Evolutionary conservation across 2,113 vertebrate species (phyloP), one percentile per base, ranked within the genome.

Genomic region (Toxotes chatareus): DNA sequence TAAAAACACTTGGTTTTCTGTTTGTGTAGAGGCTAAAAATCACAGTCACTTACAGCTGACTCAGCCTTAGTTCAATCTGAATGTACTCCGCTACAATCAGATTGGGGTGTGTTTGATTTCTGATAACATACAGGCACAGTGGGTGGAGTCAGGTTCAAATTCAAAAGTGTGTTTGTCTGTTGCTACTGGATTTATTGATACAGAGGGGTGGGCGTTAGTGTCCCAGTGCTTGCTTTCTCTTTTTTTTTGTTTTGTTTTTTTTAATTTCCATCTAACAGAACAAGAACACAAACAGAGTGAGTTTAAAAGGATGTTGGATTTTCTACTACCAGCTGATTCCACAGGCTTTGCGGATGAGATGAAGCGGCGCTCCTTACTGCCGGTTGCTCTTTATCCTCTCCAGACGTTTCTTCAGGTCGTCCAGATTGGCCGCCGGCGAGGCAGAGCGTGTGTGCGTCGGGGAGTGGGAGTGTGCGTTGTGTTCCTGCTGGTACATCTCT

Each of bases 321-420:
- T 84, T 79, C 42, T 23, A 49, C 70, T 32, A 71, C 42, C 56
- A 27, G 19, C 56, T 64, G 51, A 62, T 32, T 65, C 46, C 68
- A 42, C 53, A 44, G 73, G 49, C 42, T 68, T 13, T 44, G 42
- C 13, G 3, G 71, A 66, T 60, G 67, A 46, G 46, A 36, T 27
- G 40, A 27, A 42, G 76, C 11, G 1, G 16, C 2, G 23, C 53
- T 42, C 31, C 59, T 90, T 69, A 99, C 92, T 99, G 98, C 90
- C 97, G 96, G 92, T 97, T 99, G 94, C 97, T 99, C 95, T 99
- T 99, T 94, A 99, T 99, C 93, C 96, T 96, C 94, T 99, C 98
- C 95, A 99, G 95, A 93, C 98, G 96, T 88, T 99, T 99, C 96
- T 99, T 99, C 94, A 99, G 96, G 96, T 99, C 98, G 69, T 99